Percentiles rank a stretch among this genome's conserved stretches.
These are phyloP conservation scores for Drosophila koepferae DNA, from an alignment of 2,888 invertebrate genomes.

Conservation along the genomic window DNA sequence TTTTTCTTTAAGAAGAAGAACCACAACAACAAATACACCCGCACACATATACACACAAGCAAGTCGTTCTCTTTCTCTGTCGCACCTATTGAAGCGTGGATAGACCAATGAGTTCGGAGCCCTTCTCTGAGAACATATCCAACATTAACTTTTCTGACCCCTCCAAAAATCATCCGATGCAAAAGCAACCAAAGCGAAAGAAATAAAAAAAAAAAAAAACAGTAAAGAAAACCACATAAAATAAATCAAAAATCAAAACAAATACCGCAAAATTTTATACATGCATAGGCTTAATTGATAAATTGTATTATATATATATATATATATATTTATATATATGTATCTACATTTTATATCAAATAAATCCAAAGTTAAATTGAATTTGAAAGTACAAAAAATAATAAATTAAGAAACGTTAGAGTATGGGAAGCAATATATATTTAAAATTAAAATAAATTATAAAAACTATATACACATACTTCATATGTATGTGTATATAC, in stretches of 20 bases:
- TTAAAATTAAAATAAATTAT: slow-evolving; percentile 12
- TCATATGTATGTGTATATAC: neutral
- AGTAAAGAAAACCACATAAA: slow-evolving; percentile 1
- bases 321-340: slow-evolving; percentile 5
- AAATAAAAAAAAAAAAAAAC: neutral
- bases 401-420: slow-evolving; percentile 28
- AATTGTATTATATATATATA: slow-evolving; percentile 22
- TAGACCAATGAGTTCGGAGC: neutral
- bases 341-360: slow-evolving; percentile 36
- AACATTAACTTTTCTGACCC: slow-evolving; percentile 18
- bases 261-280: slow-evolving; percentile 14
- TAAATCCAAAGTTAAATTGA: slow-evolving; percentile 80
- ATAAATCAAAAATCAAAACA: slow-evolving; percentile 31
- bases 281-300: slow-evolving; percentile 24
- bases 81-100: neutral
- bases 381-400: slow-evolving; percentile 54
- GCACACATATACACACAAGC: neutral
- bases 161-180: slow-evolving; percentile 12
- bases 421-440: slow-evolving; percentile 27
- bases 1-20: slow-evolving; percentile 18
- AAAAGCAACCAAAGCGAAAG: neutral
- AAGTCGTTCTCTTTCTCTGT: slow-evolving; percentile 1
- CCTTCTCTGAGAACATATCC: slow-evolving; percentile 9
- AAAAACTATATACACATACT: neutral
- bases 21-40: neutral